Percentiles rank a stretch among this genome's conserved stretches.
Conservation (phyloP, 2,888 invertebrate species). For the Lordiphosa andalusiaca region DNA sequence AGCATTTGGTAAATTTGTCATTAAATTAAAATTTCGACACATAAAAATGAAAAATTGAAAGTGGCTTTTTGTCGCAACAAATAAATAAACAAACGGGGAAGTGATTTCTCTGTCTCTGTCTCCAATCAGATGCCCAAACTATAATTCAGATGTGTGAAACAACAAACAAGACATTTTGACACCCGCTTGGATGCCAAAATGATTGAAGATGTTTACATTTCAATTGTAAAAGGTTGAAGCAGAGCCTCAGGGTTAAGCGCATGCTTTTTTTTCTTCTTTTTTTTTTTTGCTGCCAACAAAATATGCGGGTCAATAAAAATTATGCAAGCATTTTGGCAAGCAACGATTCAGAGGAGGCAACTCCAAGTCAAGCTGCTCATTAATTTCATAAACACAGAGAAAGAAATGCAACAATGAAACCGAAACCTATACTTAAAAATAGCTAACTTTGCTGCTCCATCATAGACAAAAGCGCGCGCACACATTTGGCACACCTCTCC, state of each 20-base stretch:
- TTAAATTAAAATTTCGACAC: constrained; percentile 12
- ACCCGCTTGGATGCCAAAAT: constrained; percentile 26
- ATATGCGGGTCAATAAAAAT: constrained; percentile 70
- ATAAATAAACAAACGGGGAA: constrained; percentile 1
- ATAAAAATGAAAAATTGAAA: constrained; percentile 8
- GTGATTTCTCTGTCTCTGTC: too few relatives aligned
- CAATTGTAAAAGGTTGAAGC: constrained; percentile 61
- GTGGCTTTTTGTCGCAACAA: constrained; percentile 7
- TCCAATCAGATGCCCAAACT: constrained; percentile 15
- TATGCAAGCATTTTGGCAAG: constrained; percentile 50
- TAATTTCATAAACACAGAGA: constrained; percentile 69
- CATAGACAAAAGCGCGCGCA: constrained; percentile 28
- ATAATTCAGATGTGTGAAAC: constrained; percentile 24
- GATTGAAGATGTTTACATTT: constrained; percentile 61
- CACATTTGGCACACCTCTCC: constrained; percentile 34
- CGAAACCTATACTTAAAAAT: constrained; percentile 74
- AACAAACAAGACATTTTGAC: constrained; percentile 48
- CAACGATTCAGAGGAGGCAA: not conserved
- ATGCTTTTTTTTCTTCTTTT: constrained; percentile 12
- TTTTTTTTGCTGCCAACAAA: constrained; percentile 16
- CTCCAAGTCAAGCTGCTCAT: constrained; percentile 53
- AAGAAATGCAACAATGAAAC: constrained; percentile 76
- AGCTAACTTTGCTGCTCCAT: constrained; percentile 43
- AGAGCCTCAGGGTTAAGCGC: constrained; percentile 55
- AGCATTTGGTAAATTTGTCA: constrained; percentile 34